Evolutionary conservation across 2,888 invertebrate species (phyloP).

Genomic region (Zonitis immaculata): DNA sequence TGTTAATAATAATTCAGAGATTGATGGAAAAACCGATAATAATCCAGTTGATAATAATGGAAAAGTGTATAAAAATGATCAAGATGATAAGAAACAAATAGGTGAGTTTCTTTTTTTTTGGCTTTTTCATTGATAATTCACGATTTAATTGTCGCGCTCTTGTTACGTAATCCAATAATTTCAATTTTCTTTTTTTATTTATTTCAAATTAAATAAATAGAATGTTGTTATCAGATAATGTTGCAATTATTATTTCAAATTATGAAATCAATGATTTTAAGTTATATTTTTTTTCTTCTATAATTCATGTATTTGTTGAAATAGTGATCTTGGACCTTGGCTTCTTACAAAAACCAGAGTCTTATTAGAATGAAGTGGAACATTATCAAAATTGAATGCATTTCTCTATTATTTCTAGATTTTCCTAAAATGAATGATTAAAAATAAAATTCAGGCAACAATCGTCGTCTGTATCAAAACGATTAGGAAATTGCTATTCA

Average conservation of each 20-base stretch:
- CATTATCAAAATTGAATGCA: too few relatives aligned
- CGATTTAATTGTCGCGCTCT: slow-evolving; percentile 1
- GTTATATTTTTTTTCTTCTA: slow-evolving; percentile 6
- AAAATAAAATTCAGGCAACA: too few relatives aligned
- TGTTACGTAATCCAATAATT: slow-evolving; percentile 19
- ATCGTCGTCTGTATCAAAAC: too few relatives aligned
- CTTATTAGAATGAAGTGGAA: slow-evolving; percentile 21
- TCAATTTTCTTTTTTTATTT: not conserved
- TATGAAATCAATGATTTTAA: slow-evolving; percentile 1
- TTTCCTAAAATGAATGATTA: too few relatives aligned
- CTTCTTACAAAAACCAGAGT: slow-evolving; percentile 17
- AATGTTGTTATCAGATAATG: not conserved
- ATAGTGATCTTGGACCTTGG: slow-evolving; percentile 24
- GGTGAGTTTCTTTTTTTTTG: slow-evolving; percentile 20
- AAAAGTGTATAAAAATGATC: slow-evolving; percentile 24
- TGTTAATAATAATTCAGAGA: slow-evolving; percentile 31
- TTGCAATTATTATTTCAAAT: not conserved
- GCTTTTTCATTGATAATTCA: not conserved
- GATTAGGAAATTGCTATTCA: too few relatives aligned
- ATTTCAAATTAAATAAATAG: too few relatives aligned
- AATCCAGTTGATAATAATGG: slow-evolving; percentile 25
- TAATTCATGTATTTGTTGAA: slow-evolving; percentile 12
- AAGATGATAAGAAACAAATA: slow-evolving; percentile 21
- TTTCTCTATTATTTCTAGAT: too few relatives aligned
- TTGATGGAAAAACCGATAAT: slow-evolving; percentile 28